These are phyloP conservation scores for Meandrusa payeni DNA, from an alignment of 2,888 invertebrate genomes.

Conservation along the genomic window DNA sequence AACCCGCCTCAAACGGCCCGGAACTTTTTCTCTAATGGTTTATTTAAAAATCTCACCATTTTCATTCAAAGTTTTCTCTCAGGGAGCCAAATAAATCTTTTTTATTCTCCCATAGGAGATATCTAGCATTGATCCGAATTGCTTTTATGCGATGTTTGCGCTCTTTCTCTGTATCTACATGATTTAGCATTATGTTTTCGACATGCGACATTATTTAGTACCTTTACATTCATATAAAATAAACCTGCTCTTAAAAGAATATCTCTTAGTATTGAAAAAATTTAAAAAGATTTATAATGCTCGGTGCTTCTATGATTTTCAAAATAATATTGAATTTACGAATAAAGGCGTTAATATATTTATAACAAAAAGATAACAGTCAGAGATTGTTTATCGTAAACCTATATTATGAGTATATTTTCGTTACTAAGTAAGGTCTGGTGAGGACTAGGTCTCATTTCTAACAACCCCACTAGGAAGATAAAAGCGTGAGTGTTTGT, in stretches of 20 bases:
- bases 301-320: too few species aligned
- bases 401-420: too few species aligned
- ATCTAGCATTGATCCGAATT: conserved; percentile 72
- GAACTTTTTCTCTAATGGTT: conserved; percentile 79
- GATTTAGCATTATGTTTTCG: conserved; percentile 67
- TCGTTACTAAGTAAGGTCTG: too few species aligned
- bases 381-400: too few species aligned
- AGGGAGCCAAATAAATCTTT: conserved; percentile 63
- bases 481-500: too few species aligned
- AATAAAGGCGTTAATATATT: too few species aligned
- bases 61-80: conserved; percentile 72
- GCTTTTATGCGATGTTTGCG: conserved; percentile 77
- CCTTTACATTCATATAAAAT: conserved; percentile 32
- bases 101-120: conserved; percentile 69
- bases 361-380: too few species aligned
- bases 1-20: conserved; percentile 75
- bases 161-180: conserved; percentile 56
- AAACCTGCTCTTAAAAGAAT: conserved; percentile 11
- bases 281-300: conserved; percentile 4
- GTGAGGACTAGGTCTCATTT: too few species aligned
- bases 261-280: conserved; percentile 7
- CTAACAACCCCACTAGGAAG: too few species aligned
- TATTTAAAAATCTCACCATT: conserved; percentile 77
- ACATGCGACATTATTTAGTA: conserved; percentile 49
- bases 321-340: too few species aligned